Percentiles rank a stretch among this genome's conserved stretches.
These are phyloP conservation scores for Stenodera caucasica DNA, from an alignment of 2,888 invertebrate species.

Conservation along the genomic window DNA sequence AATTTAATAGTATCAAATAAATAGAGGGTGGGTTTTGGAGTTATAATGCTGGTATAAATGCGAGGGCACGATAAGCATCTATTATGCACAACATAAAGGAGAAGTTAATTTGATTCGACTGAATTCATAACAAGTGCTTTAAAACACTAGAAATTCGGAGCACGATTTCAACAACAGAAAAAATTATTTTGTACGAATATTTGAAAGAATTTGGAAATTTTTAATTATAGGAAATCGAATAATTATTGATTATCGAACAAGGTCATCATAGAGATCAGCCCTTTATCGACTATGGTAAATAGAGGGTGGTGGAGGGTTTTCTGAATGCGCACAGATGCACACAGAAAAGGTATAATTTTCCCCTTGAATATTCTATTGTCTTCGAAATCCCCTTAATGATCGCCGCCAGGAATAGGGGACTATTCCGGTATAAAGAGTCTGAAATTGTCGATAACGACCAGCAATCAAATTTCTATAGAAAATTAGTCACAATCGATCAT, in stretches of 20 bases:
- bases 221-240: constrained; percentile 8
- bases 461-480: constrained; percentile 23
- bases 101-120: constrained; percentile 45
- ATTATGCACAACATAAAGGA: constrained; percentile 32
- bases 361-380: constrained; percentile 53
- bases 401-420: constrained; percentile 25
- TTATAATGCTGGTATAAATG: constrained; percentile 15
- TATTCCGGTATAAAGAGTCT: constrained; percentile 19
- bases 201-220: constrained; percentile 48
- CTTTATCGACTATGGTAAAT: constrained; percentile 21
- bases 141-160: constrained; percentile 32
- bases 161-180: no score
- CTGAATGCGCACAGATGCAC: constrained; percentile 49
- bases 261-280: constrained; percentile 12
- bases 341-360: constrained; percentile 52
- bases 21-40: constrained; percentile 2
- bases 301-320: constrained; percentile 29
- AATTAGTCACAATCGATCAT: not conserved
- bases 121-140: constrained; percentile 51
- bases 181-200: constrained; percentile 19
- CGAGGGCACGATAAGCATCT: constrained; percentile 18
- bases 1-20: constrained; percentile 16
- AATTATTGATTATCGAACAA: not conserved
- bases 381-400: constrained; percentile 52
- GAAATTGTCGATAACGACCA: constrained; percentile 40